Evolutionary conservation across 2,888 invertebrate genomes (phyloP), one percentile per base, ranked within the genome.

Genomic region (Ommatoiulus sabulosus): DNA sequence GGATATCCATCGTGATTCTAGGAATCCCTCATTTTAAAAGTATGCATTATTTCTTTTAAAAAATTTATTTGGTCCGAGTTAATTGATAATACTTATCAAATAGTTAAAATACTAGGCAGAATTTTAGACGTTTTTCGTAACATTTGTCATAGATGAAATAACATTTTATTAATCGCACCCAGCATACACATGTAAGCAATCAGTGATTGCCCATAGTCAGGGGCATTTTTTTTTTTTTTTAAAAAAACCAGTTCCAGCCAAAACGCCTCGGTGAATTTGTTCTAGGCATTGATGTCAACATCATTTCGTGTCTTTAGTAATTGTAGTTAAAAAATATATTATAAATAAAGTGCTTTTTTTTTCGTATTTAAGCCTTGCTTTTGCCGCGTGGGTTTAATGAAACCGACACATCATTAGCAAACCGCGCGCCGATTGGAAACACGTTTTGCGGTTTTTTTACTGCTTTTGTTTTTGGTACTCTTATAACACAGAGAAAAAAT

Each of bases 221-320:
- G 80, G 80, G 80, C 72, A n/a, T n/a, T 72, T 72, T 24, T 80
- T 12, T 24, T 80, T n/a, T n/a, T n/a, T n/a, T n/a, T n/a, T n/a
- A n/a, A n/a, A 24, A 80, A 12, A 35, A 0, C 35, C 10, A 80
- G 80, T 80, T 80, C 57, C n/a, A 35, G 80, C 15, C n/a, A 17
- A n/a, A 57, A n/a, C 57, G 57, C 8, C 24, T 35, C 80, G 24
- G 35, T 35, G 12, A 80, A 35, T 12, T 35, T 35, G 12, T 15
- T 35, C 80, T 12, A 80, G 8, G 35, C 24, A 80, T 80, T 35
- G 12, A 4, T 80, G 80, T 35, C 80, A 80, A 80, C 35, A 10
- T 35, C 15, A 24, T 72, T 10, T 20, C 72, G 8, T 35, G 24
- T 20, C 24, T 24, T 12, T 35, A 35, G 35, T 35, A 35, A 80